Evolutionary conservation across 2,888 invertebrate genomes (phyloP).

Genomic region (Cryptophagus acutangulus): DNA sequence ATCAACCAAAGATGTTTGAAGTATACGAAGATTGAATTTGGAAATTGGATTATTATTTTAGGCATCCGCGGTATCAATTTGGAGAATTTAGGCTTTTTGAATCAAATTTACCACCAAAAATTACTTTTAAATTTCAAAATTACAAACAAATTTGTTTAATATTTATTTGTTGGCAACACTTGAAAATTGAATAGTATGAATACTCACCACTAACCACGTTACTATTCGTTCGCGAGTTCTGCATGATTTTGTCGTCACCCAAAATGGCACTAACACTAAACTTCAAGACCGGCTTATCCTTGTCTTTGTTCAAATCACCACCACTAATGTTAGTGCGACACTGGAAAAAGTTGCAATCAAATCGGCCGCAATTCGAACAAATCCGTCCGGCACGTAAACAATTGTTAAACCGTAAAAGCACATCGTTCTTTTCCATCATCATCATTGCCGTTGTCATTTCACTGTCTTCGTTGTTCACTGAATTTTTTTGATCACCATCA

Average conservation of each 20-base stretch:
- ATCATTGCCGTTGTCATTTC: slow-evolving; percentile 12
- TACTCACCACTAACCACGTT: too few species aligned
- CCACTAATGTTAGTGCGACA: slow-evolving; percentile 42
- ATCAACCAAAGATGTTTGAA: too few species aligned
- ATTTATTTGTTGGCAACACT: too few species aligned
- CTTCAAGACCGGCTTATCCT: slow-evolving; percentile 72
- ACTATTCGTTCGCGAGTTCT: slow-evolving; percentile 21
- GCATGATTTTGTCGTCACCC: slow-evolving; percentile 53
- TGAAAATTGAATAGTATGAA: too few species aligned
- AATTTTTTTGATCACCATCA: too few species aligned
- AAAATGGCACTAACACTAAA: slow-evolving; percentile 91
- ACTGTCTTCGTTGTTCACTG: slow-evolving; percentile 10
- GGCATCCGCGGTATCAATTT: too few species aligned
- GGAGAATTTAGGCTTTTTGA: too few species aligned
- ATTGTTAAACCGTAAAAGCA: slow-evolving; percentile 41
- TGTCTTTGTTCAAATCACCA: slow-evolving; percentile 39
- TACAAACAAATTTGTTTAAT: too few species aligned
- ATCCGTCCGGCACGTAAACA: slow-evolving; percentile 44
- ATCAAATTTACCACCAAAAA: too few species aligned
- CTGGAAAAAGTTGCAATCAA: slow-evolving; percentile 52
- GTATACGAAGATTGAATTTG: too few species aligned
- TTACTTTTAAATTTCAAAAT: too few species aligned
- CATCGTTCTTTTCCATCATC: slow-evolving; percentile 34
- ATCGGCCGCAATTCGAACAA: slow-evolving; percentile 55
- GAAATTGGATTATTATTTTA: too few species aligned